Conservation (phyloP, 2,888 invertebrate species). For the Drosophila anomalata region DNA sequence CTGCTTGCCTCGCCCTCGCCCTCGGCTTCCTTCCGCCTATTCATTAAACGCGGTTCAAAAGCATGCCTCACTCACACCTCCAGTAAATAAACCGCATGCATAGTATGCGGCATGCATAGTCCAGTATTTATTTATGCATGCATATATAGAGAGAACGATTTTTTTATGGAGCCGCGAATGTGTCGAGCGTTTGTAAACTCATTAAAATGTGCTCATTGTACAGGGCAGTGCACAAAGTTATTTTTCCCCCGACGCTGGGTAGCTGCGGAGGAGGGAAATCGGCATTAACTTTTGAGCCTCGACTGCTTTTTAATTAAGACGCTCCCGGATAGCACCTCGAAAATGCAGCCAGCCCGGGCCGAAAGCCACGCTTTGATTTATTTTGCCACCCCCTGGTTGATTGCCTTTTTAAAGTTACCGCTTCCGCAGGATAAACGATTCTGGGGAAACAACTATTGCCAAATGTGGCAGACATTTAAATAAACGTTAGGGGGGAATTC, state of each 20-base stretch:
- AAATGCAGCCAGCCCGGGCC: constrained; percentile 31
- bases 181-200: constrained; percentile 78
- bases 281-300: constrained; percentile 44
- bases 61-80: constrained; percentile 29
- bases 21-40: constrained; percentile 24
- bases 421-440: constrained; percentile 11
- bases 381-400: constrained; percentile 38
- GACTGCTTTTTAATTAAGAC: constrained; percentile 62
- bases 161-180: constrained; percentile 66
- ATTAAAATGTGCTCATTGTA: constrained; percentile 66
- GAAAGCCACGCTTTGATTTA: constrained; percentile 57
- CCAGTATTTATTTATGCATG: constrained; percentile 46
- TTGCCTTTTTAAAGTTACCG: constrained; percentile 64
- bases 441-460: constrained; percentile 45
- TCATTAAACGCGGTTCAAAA: constrained; percentile 62
- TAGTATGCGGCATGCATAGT: too few relatives aligned
- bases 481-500: constrained; percentile 67
- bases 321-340: constrained; percentile 27
- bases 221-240: constrained; percentile 61
- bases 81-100: constrained; percentile 67
- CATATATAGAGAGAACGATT: constrained; percentile 8
- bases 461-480: constrained; percentile 72
- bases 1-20: constrained; percentile 1
- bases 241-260: constrained; percentile 15
- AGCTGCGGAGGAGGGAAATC: not conserved